Evolutionary conservation across 2,797 vertebrate genomes (phyloP), one percentile per base, ranked within the genome.

Genomic region (Sylvia borin): DNA sequence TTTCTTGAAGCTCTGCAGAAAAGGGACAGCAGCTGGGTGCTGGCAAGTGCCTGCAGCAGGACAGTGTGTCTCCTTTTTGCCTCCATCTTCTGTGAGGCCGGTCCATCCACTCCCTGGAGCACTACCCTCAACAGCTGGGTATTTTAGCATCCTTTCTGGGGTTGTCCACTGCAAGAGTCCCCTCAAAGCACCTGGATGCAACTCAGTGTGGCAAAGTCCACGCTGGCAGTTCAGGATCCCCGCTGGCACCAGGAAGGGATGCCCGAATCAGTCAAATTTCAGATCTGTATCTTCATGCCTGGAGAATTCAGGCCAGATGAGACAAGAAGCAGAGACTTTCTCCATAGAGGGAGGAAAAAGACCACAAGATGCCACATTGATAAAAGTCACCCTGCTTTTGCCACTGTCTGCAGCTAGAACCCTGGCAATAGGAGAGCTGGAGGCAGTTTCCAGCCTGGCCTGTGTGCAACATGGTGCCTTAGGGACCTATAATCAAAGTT

Each of bases 401-500:
- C 54, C 43, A 29, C 68, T 64, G 48, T 31, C 78, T 82, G 45
- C 67, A 67, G 60, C n/a, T 76, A 45, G 83, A 75, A n/a, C 29
- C 16, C 43, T 40, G 53, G 22, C 48, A 58, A 2, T 7, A 42
- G 60, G 40, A 83, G 58, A 58, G 27, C 53, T 57, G n/a, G 32
- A 66, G 50, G 67, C 70, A 13, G n/a, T 43, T 86, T 61, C 70
- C 77, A 89, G 78, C 50, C 48, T 80, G 68, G n/a, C 72, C 79
- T 68, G 31, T 27, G 11, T 36, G 38, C 50, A 60, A 11, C 57
- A 8, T 20, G 19, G 19, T 78, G 43, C 84, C 71, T 66, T 67
- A 64, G 74, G 78, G 91, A 92, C 53, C 62, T 73, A 50, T 62
- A 92, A 84, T 76, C 67, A 79, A 66, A 78, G 36, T 47, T 92